Base-by-base conservation (phyloP, 1,140 invertebrate genomes). In the Drosophila persimilis region DNA sequence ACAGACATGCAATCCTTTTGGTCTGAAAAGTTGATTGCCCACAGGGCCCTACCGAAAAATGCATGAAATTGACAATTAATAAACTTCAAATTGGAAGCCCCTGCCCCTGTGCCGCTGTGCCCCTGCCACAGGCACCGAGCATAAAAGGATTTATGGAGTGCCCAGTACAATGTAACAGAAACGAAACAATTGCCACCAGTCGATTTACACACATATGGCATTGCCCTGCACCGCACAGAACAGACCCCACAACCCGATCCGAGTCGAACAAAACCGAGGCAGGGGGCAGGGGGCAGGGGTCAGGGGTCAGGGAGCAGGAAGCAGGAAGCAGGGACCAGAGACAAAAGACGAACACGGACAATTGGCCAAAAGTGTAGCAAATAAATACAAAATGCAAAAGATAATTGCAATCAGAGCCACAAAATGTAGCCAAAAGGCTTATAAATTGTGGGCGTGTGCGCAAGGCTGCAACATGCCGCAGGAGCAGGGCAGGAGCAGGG, bases 361-460 rank as follows among this genome's bases (percentile, higher is more conserved):
- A 88, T 83, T 88, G 81, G 64, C 50, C 73, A 73, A 86, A 66
- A 88, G 83, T 88, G 83, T 88, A 88, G 78, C 83, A 88, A 88
- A 88, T 88, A 88, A 88, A 88, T 88, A 83, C 78, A 88, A 88
- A 88, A 88, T 88, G 73, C 83, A 88, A 70, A 79, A 83, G 83
- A 88, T 88, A 88, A 88, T 88, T 88, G 83, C 83, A 88, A 79
- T 88, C 78, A 83, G 78, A 88, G 78, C 75, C 83, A 83, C 83
- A 88, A 83, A 88, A 75, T 86, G 81, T 88, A 69, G 81, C 81
- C 83, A 83, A 83, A 83, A 76, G 83, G 83, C 83, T 88, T 88
- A 83, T 83, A 83, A 86, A 83, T 83, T 88, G 83, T 76, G 83
- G 83, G 66, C 50, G 73, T 67, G 58, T 11, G 22, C 13, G 13